A percentile compares a stretch with the other conserved stretches of the same genome.
Evolutionary conservation across 2,888 invertebrate genomes (phyloP).

Genomic region (Dorcus parallelipipedus): DNA sequence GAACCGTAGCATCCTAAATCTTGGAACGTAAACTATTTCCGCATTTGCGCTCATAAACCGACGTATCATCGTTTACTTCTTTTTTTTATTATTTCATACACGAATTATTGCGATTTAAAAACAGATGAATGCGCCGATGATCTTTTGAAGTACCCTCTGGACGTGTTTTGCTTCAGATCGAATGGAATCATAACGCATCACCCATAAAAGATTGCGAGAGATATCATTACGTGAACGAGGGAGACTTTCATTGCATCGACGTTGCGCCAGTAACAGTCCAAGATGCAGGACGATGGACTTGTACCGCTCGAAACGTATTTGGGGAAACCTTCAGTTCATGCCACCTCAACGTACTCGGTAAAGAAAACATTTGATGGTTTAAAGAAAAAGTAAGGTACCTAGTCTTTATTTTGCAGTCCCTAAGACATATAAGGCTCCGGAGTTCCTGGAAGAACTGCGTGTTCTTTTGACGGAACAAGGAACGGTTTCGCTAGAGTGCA

Average conservation of each 20-base stretch:
- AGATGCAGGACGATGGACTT: constrained; percentile 83
- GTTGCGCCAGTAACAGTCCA: constrained; percentile 77
- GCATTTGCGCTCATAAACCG: too few species aligned
- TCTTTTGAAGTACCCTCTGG: too few species aligned
- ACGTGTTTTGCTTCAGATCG: constrained; percentile 57
- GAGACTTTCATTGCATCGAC: constrained; percentile 83
- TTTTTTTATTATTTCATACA: too few species aligned
- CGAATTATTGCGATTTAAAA: too few species aligned
- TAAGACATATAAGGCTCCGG: constrained; percentile 83
- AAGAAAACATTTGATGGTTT: constrained; percentile 8
- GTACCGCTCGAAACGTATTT: constrained; percentile 72
- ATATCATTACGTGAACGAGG: constrained; percentile 74
- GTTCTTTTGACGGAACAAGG: constrained; percentile 84
- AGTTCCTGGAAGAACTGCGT: constrained; percentile 80
- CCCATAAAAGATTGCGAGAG: constrained; percentile 71
- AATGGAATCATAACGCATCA: constrained; percentile 83
- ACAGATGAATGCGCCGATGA: too few species aligned
- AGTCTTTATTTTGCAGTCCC: constrained; percentile 58
- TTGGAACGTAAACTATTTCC: too few species aligned
- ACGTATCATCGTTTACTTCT: too few species aligned
- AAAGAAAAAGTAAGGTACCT: too few species aligned
- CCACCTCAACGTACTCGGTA: constrained; percentile 74
- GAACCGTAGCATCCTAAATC: too few species aligned
- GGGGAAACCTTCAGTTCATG: constrained; percentile 76
- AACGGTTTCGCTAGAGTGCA: constrained; percentile 86